Conservation (phyloP, 2,888 invertebrate species). For the Athalia rosae region DNA sequence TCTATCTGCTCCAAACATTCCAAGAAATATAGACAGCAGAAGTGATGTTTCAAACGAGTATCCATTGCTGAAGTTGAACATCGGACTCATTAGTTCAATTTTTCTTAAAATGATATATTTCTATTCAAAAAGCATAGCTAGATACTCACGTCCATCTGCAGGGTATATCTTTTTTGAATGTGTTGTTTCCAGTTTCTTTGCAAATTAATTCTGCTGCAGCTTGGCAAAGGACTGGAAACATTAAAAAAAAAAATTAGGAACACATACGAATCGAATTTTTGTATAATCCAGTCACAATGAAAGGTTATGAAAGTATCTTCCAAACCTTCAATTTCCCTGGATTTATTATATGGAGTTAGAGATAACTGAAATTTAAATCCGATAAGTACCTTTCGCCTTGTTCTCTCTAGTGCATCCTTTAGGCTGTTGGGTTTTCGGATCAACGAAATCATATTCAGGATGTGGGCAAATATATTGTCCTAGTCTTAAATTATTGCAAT, state of each 20-base stretch:
- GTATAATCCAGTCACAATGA: background rate
- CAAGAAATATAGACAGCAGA: conserved; percentile 95
- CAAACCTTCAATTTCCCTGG: conserved; percentile 1
- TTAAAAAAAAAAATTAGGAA: conserved; percentile 10
- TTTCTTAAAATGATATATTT: background rate
- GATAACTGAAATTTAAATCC: background rate
- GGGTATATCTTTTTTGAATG: conserved; percentile 87
- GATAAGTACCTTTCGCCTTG: conserved; percentile 82
- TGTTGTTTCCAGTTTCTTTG: conserved; percentile 84
- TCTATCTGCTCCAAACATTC: conserved; percentile 98
- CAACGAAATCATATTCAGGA: conserved; percentile 84
- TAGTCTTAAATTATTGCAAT: conserved; percentile 84
- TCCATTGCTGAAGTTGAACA: conserved; percentile 84
- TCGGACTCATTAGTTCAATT: conserved; percentile 14
- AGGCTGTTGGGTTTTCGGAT: conserved; percentile 92
- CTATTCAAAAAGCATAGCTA: background rate
- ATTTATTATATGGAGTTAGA: background rate
- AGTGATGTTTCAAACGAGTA: conserved; percentile 94
- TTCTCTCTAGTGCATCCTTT: conserved; percentile 86
- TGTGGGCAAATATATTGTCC: conserved; percentile 91
- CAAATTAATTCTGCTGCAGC: conserved; percentile 91
- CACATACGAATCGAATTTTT: background rate
- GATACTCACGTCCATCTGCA: conserved; percentile 96
- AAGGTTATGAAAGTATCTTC: conserved; percentile 26
- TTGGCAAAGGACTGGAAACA: conserved; percentile 84